Evolutionary conservation across 2,888 invertebrate species (phyloP).

Genomic region (Steromphala cineraria): DNA sequence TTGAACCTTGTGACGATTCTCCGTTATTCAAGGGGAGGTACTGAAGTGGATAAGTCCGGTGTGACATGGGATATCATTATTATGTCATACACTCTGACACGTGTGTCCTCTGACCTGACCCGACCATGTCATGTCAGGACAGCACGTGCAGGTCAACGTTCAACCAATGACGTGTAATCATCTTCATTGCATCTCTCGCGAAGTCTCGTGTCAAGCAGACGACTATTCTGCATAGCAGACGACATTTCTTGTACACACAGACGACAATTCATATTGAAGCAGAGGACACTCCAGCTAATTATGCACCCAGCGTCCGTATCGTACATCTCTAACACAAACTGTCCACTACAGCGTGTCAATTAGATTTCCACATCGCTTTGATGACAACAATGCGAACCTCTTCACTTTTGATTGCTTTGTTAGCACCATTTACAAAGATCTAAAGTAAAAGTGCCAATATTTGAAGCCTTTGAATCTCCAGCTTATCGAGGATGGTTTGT

Average conservation of each 20-base stretch:
- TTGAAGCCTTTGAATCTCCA: not conserved
- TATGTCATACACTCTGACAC: not conserved
- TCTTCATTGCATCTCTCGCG: too few relatives aligned
- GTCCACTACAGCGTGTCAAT: not conserved
- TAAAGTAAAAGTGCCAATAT: not conserved
- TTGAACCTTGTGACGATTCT: too few relatives aligned
- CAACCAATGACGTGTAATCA: too few relatives aligned
- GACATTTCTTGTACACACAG: too few relatives aligned
- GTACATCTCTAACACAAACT: not conserved
- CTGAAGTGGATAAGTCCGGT: too few relatives aligned
- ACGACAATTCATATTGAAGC: too few relatives aligned
- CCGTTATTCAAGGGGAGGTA: too few relatives aligned
- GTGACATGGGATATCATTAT: too few relatives aligned
- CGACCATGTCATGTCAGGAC: not conserved
- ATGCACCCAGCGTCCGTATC: too few relatives aligned
- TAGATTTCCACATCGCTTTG: not conserved
- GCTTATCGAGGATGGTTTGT: not conserved
- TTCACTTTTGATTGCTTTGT: slow-evolving; percentile 2
- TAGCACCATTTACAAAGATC: not conserved
- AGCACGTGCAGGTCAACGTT: not conserved
- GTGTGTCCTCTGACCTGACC: not conserved
- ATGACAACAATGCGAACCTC: not conserved
- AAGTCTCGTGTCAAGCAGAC: too few relatives aligned
- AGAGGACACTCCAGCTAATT: too few relatives aligned
- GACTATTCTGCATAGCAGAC: too few relatives aligned